These are phyloP conservation scores for Anabacerthia variegaticeps DNA, from an alignment of 2,797 vertebrate genomes.

Conservation along the genomic window DNA sequence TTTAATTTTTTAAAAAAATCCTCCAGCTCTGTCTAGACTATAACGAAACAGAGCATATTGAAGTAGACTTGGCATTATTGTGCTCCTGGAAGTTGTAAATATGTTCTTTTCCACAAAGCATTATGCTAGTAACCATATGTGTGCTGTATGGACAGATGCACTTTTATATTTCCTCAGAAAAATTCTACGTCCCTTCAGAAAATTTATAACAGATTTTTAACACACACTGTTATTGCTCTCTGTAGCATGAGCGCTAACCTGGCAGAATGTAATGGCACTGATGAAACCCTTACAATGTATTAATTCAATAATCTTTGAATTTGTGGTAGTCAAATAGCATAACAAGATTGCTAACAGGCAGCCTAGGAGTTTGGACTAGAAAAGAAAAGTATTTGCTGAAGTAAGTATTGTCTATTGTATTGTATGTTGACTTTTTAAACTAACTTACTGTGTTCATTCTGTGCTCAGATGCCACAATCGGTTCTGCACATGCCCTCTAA, in stretches of 20 bases:
- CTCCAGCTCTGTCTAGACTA: background rate
- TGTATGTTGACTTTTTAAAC: background rate
- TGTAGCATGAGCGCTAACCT: background rate
- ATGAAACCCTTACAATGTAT: background rate
- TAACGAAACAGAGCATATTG: background rate
- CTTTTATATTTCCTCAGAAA: background rate
- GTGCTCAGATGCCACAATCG: background rate
- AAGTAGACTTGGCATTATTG: background rate
- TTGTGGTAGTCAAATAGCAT: background rate
- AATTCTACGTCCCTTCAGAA: background rate
- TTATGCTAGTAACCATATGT: background rate
- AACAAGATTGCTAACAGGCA: background rate
- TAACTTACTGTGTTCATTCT: background rate
- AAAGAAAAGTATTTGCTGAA: background rate
- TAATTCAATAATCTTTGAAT: background rate
- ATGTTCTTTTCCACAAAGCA: background rate
- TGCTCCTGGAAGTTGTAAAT: background rate
- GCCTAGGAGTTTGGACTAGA: background rate
- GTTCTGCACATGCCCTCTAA: background rate
- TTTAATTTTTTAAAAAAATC: background rate
- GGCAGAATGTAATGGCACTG: background rate
- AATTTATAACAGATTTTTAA: background rate
- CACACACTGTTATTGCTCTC: background rate
- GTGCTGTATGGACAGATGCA: background rate
- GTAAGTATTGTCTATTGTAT: background rate